Evolutionary conservation across 2,797 vertebrate genomes (phyloP), one percentile per base, ranked within the genome.

Genomic region (Momotus momota): DNA sequence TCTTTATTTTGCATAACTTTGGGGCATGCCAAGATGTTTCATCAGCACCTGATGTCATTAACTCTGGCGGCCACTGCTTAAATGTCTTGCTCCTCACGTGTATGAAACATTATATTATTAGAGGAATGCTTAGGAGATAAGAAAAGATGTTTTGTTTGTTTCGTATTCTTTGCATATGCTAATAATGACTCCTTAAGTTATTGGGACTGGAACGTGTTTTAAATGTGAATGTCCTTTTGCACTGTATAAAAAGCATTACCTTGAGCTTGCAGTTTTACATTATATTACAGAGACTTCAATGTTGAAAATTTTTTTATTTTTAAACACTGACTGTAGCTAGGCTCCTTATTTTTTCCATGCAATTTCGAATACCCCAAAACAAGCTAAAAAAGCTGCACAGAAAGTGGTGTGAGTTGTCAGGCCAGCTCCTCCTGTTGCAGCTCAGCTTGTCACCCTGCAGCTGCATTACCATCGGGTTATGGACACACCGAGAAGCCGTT

Each of bases 1-100:
- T 91, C 90, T 94, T 96, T 96, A 97, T 97, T 98, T 98, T 97
- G 96, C 73, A 94, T 93, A 95, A 97, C 96, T 96, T 96, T 95
- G 94, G 92, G 96, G 92, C 92, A 93, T 92, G 87, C 79, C 0
- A 43, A 95, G 94, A 75, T 5, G 3, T 95, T 97, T 93, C 90
- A 79, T 95, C 93, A 94, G 92, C 87, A 93, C 91, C 96, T 96
- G 88, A 96, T 97, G 94, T 94, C 97, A 95, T 96, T 97, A 94
- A 81, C 83, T 96, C 66, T 80, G 89, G 86, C 26, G 12, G 83
- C 75, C 86, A 91, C 62, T 31, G 15, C 80, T 91, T 97, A 81
- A 94, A 92, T 74, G 43, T 81, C 52, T 93, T 90, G 79, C 77
- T 94, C 62, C 88, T 90, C 96, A 91, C 4, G 13, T 95, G 92